Conservation (phyloP, 2,797 vertebrate genomes). For the Sandelia bainsii region DNA sequence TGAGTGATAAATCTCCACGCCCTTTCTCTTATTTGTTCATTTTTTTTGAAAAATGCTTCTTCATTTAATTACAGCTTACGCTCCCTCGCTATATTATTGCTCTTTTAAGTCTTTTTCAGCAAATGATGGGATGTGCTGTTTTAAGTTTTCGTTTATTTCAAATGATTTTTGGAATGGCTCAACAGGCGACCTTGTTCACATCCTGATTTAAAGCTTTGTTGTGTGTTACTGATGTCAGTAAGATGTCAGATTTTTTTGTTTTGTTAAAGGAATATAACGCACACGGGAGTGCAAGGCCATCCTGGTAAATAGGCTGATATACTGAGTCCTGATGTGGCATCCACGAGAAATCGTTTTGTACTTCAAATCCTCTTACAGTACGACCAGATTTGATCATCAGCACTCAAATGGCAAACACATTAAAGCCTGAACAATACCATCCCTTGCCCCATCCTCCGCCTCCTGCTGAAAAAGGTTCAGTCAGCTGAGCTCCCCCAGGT, state of each 20-base stretch:
- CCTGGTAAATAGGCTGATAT: slow-evolving; percentile 44
- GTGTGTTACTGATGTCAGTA: slow-evolving; percentile 8
- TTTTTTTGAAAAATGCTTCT: slow-evolving; percentile 29
- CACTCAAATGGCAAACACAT: slow-evolving; percentile 49
- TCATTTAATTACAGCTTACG: slow-evolving; percentile 20
- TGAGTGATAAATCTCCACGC: neutral
- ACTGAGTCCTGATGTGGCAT: neutral
- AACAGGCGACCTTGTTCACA: slow-evolving; percentile 22
- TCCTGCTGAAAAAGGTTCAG: slow-evolving; percentile 48
- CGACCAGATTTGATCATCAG: slow-evolving; percentile 49
- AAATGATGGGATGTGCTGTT: slow-evolving; percentile 2
- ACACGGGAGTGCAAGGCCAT: slow-evolving; percentile 55
- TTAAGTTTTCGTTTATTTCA: slow-evolving; percentile 13
- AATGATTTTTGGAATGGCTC: slow-evolving; percentile 35
- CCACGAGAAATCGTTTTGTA: slow-evolving; percentile 27
- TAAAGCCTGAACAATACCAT: slow-evolving; percentile 48
- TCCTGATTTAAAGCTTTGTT: slow-evolving; percentile 36
- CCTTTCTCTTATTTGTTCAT: slow-evolving; percentile 26
- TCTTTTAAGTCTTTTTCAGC: slow-evolving; percentile 4
- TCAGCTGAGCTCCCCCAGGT: slow-evolving; percentile 36
- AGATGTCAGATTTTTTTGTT: slow-evolving; percentile 16
- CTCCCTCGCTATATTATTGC: neutral
- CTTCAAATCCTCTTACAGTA: neutral
- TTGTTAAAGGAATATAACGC: slow-evolving; percentile 29
- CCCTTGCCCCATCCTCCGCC: slow-evolving; percentile 21